These are phyloP conservation scores for Iselma pallidipennis DNA, from an alignment of 2,888 invertebrate genomes.

Conservation along the genomic window DNA sequence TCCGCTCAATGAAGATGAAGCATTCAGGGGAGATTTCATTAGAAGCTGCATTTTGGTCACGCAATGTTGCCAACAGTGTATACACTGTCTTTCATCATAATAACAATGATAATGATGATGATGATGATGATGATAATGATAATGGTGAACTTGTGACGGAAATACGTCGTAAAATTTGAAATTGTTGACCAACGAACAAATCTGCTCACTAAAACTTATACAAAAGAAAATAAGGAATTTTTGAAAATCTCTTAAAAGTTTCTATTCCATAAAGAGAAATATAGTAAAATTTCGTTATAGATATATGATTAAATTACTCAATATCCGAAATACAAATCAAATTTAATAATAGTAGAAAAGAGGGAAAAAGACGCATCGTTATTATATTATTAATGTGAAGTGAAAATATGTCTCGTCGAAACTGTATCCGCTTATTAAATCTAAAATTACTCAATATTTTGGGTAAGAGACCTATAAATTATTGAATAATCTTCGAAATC, in stretches of 20 bases:
- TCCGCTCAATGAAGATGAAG: conserved; percentile 6
- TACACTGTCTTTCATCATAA: conserved; percentile 5
- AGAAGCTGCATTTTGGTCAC: conserved; percentile 49
- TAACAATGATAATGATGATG: background rate
- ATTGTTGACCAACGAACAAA: background rate
- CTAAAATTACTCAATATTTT: background rate
- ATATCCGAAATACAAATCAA: background rate
- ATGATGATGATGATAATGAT: background rate
- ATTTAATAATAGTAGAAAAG: background rate
- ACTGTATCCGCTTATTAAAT: background rate
- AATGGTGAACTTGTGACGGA: background rate
- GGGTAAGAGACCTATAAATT: background rate
- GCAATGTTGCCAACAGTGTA: conserved; percentile 32
- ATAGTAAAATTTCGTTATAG: too few relatives aligned
- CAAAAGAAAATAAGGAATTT: too few relatives aligned
- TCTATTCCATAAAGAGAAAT: conserved; percentile 14
- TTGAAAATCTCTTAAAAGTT: conserved; percentile 17
- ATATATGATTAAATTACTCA: background rate
- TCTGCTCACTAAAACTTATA: too few relatives aligned
- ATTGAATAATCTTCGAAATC: background rate
- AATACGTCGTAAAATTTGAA: background rate
- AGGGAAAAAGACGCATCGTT: background rate
- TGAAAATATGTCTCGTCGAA: background rate
- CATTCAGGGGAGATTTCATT: conserved; percentile 48
- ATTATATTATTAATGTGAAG: background rate